Evolutionary conservation across 2,797 vertebrate species (phyloP), one percentile per base, ranked within the genome.

Genomic region (Varecia variegata): DNA sequence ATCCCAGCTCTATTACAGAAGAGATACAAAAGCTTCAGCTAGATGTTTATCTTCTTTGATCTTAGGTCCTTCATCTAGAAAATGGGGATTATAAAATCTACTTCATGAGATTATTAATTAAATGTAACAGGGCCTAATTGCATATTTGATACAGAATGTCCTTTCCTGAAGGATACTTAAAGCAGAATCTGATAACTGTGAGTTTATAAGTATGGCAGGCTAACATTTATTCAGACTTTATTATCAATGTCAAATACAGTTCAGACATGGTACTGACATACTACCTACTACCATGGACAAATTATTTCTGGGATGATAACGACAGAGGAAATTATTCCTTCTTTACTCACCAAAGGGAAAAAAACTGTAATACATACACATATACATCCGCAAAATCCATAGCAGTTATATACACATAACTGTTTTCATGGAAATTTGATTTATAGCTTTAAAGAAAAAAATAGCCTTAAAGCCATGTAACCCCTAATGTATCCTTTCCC

Each of bases 381-480:
- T 18, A 81, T 15, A 71, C 21, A 83, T 50, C 68, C 23, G 62
- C 8, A 77, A 56, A 94, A 81, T 60, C 77, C 81, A 5, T 58
- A 97, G 68, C 14, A 94, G 74, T 96, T 85, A 91, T 47, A 77
- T 80, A 14, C 17, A 82, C 90, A 52, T 23, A 95, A 94, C 43
- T 84, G 30, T 88, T 93, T 96, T 97, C 94, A 95, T 92, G 86
- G 88, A 95, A 97, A 98, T 97, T 95, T 98, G 93, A 97, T 97
- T 98, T 97, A 97, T 76, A 95, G 79, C 92, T 98, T 98, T 98
- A 96, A 94, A 89, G 86, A 68, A 95, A 93, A 95, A 98, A 95
- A 88, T 6, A 84, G 23, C 87, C 83, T 97, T 95, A 96, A 40
- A 98, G 84, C 88, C 94, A 68, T 97, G 79, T 96, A 98, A 97